Evolutionary conservation across 2,797 vertebrate species (phyloP), one percentile per base, ranked within the genome.

Genomic region (Astyanax mexicanus): DNA sequence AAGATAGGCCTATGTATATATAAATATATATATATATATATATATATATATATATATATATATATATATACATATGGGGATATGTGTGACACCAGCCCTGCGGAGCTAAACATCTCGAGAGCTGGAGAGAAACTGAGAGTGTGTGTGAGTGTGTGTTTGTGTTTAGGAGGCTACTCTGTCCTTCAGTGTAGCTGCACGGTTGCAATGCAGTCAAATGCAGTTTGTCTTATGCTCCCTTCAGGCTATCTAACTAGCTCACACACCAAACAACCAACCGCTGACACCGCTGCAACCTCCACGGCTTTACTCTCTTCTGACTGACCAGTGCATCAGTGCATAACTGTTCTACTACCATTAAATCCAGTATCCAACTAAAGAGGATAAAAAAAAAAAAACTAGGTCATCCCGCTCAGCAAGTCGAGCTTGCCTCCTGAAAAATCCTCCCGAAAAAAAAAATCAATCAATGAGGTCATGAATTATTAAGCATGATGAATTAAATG

Each of bases 401-500:
- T 81, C 80, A 81, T 61, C 64, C 45, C 60, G 37, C 17, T 58
- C 4, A n/a, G n/a, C n/a, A 9, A 29, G 69, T 69, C 73, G n/a
- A 42, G 79, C 65, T 44, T 51, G 78, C 68, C 17, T 44, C 67
- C 81, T 75, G 1, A 29, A 81, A 51, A 27, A 52, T 21, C 71
- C 74, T 42, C 52, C 75, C 54, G 80, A 79, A 69, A 13, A 76
- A 79, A 77, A 25, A 76, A 79, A 78, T 27, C 29, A 55, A 64
- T 78, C 78, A 76, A 67, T 68, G 61, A 49, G 54, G 72, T 54
- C 60, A 55, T 90, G 27, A 86, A 91, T 90, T 80, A 90, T 90
- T 87, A 40, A 91, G 35, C 64, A 78, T n/a, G 19, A 54, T 71
- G 32, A 80, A 88, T 81, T 84, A 21, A 77, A 85, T 84, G 82